Base-by-base conservation (phyloP, 2,888 invertebrate species). In the Melitaea athalia region DNA sequence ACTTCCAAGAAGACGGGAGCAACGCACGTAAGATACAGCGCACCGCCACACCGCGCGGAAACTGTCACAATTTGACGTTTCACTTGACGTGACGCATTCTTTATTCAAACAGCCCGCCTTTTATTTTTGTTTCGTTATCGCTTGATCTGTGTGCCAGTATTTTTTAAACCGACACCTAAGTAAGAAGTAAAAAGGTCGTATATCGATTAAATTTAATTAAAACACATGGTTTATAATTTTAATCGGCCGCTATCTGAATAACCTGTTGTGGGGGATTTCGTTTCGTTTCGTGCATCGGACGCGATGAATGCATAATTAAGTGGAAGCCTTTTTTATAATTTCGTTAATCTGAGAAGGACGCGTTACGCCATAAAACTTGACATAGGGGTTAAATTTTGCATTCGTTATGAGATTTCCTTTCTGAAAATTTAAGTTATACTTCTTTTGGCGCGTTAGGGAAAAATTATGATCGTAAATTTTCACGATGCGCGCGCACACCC, bases 31-130 rank as follows among this genome's bases (percentile, higher is more conserved):
- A 74, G 68, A 69, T 73, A 69, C 70, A 57, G 67, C 71, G 68
- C 60, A 70, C 80, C 75, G 82, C 70, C 79, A 87, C 88, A 85
- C 86, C 88, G 92, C 89, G 91, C 90, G 90, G 89, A 91, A 91
- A 92, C 91, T 92, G 92, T 92, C 92, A 90, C 89, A 83, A 79
- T 89, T 89, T 91, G 91, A 92, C 91, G 87, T 91, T 90, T 89
- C 89, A 88, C 89, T 86, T 91, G 92, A 91, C 91, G 81, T 87
- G 91, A 87, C 88, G 80, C 80, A 89, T 89, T 88, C 90, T 85
- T 85, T 87, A 90, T 89, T 91, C 88, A 91, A 91, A 91, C 89
- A 88, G 86, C 84, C 85, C 84, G 85, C 85, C 77, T 91, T 88
- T 89, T 89, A 87, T 86, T 90, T 89, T 86, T 86, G 76, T 87